Evolutionary conservation across 2,888 invertebrate genomes (phyloP).

Genomic region (Melanostoma scalare): DNA sequence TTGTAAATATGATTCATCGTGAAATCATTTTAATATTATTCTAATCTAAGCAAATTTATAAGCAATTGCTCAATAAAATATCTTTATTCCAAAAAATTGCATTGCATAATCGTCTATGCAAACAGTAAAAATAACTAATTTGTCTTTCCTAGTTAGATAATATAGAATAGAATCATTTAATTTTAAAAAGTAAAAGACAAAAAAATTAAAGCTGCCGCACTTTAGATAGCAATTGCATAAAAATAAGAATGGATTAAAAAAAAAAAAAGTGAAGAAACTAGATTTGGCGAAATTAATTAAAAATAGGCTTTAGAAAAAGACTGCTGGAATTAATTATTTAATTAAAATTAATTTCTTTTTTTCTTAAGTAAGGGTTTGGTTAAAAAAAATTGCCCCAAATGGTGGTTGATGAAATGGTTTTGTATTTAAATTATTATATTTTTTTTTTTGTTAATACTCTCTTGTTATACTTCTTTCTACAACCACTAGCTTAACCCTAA

Average conservation of each 20-base stretch:
- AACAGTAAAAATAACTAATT: background rate
- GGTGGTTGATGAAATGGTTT: too few species aligned
- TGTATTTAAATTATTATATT: too few species aligned
- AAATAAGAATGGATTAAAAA: constrained; percentile 4
- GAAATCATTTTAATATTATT: constrained; percentile 35
- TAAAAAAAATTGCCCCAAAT: too few species aligned
- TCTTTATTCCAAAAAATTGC: constrained; percentile 27
- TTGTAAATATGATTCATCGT: constrained; percentile 61
- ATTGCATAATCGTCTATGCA: constrained; percentile 1
- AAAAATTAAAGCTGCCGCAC: constrained; percentile 36
- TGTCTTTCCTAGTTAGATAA: constrained; percentile 46
- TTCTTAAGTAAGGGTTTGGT: background rate
- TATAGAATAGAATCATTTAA: constrained; percentile 32
- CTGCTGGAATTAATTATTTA: constrained; percentile 48
- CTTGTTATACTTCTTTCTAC: too few species aligned
- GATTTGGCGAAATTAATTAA: constrained; percentile 18
- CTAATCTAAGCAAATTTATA: constrained; percentile 5
- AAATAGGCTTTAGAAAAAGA: constrained; percentile 60
- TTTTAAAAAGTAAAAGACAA: constrained; percentile 55
- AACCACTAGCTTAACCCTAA: too few species aligned
- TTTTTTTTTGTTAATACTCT: too few species aligned
- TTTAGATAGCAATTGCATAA: constrained; percentile 30
- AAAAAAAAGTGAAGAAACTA: constrained; percentile 5
- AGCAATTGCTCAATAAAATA: constrained; percentile 50
- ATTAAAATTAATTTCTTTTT: constrained; percentile 18